These are phyloP conservation scores for Galaxea fascicularis DNA, from an alignment of 92 coral and sea anemone species.

Conservation along the genomic window DNA sequence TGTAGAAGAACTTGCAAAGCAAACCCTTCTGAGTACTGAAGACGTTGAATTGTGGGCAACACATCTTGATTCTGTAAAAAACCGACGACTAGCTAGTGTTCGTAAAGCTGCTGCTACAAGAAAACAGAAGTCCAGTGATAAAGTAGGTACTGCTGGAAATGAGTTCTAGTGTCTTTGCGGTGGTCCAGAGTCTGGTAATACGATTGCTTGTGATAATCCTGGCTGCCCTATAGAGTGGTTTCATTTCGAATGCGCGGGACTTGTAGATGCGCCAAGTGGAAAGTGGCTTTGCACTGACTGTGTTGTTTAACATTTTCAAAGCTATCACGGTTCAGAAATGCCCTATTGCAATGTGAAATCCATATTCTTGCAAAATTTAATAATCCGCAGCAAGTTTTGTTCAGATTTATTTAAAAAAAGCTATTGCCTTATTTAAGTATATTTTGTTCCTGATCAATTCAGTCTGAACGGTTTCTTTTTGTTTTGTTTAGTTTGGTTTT, in stretches of 20 bases:
- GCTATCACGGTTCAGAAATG: background rate
- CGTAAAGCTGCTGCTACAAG: background rate
- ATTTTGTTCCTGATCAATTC: background rate
- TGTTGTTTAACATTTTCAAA: background rate
- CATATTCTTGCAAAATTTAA: background rate
- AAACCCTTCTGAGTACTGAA: background rate
- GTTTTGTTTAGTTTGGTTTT: no score
- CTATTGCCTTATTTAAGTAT: background rate
- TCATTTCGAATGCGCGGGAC: no score
- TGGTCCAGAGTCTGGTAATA: no score
- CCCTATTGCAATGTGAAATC: background rate
- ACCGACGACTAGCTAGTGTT: background rate
- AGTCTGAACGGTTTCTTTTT: background rate
- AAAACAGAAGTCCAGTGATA: background rate
- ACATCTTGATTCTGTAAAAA: background rate
- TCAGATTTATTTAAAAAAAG: no score
- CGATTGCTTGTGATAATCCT: no score
- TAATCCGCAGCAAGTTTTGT: no score
- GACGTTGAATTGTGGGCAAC: background rate
- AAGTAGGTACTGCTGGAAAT: no score
- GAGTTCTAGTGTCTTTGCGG: no score
- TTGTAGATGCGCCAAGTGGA: background rate
- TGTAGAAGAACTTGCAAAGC: background rate
- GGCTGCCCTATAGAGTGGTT: no score
- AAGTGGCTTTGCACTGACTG: slow-evolving; percentile 1